Evolutionary conservation across 2,888 invertebrate species (phyloP), one percentile per base, ranked within the genome.

Genomic region (Lucinisca nassula): DNA sequence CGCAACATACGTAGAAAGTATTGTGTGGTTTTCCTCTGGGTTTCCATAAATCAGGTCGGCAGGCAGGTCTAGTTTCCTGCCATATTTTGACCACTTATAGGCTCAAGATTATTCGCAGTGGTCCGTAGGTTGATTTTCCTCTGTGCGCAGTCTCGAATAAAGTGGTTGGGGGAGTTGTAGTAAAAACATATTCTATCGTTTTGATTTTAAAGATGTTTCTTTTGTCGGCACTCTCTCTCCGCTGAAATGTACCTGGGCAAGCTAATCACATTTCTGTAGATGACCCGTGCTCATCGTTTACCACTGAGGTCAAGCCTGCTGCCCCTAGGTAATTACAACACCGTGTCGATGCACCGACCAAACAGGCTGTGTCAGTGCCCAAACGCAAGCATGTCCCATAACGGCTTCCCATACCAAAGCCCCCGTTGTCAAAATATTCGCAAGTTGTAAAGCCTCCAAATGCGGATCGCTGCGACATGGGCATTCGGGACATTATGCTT

Each of bases 41-140:
- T n/a, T n/a, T n/a, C n/a, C n/a, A n/a, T n/a, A n/a, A n/a, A 85
- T 58, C 21, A 81, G 74, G 30, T 85, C 85, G 30, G 45, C 51
- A 12, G 81, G 82, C 6, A 79, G 24, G 32, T 49, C 51, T 24
- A 78, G 55, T 40, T 85, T 78, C 10, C 78, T 67, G 8, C 85
- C 17, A n/a, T n/a, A n/a, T n/a, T n/a, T n/a, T n/a, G n/a, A n/a
- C 21, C 21, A 10, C n/a, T 27, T 10, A 10, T 61, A 8, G 8
- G 12, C n/a, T 61, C 45, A 12, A 12, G n/a, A 30, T 30, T 8
- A 61, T 30, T 30, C 21, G 61, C 61, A 61, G 8, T 12, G n/a
- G 8, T 61, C 21, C 21, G 61, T 12, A 61, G 8, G n/a, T 61
- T 8, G 61, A 12, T n/a, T 61, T n/a, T 8, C 21, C 30, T n/a